Evolutionary conservation across 2,888 invertebrate genomes (phyloP).

Genomic region (Drosophila algonquin): DNA sequence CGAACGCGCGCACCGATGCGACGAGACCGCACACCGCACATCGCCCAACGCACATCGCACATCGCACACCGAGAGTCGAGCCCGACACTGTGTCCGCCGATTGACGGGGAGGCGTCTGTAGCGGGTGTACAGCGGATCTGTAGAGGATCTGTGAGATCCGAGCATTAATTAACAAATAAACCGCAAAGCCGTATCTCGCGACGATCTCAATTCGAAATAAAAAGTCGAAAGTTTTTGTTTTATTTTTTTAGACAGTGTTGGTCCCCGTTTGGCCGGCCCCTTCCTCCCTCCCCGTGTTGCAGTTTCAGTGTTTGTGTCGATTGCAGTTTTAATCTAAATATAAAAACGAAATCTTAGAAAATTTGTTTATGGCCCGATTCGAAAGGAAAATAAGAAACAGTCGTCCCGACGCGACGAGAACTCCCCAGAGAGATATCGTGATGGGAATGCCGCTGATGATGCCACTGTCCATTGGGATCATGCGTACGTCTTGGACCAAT

Average conservation of each 20-base stretch:
- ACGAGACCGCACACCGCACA: too few species aligned
- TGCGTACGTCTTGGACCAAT: constrained; percentile 36
- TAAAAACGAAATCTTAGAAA: constrained; percentile 1
- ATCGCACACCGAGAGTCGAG: neutral
- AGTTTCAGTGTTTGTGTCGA: constrained; percentile 5
- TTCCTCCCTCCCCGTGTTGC: neutral
- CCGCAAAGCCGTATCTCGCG: neutral
- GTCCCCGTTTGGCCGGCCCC: too few species aligned
- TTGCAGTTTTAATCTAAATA: constrained; percentile 3
- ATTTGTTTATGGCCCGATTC: constrained; percentile 6
- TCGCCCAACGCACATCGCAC: too few species aligned
- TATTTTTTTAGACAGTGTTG: constrained; percentile 2
- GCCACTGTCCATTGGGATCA: constrained; percentile 21
- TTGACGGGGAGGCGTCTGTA: neutral
- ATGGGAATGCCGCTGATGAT: constrained; percentile 3
- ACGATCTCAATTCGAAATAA: constrained; percentile 23
- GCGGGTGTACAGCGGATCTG: neutral
- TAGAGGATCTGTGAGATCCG: constrained; percentile 9
- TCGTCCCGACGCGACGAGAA: neutral
- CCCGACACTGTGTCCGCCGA: neutral
- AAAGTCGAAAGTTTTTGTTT: constrained; percentile 5
- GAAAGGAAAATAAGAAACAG: neutral
- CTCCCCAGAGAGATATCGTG: constrained; percentile 12
- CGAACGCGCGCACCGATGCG: constrained; percentile 48
- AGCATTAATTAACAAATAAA: neutral